phyloP scores from a whole-genome alignment of 1,140 invertebrate genomes.

The Bombus turneri region DNA sequence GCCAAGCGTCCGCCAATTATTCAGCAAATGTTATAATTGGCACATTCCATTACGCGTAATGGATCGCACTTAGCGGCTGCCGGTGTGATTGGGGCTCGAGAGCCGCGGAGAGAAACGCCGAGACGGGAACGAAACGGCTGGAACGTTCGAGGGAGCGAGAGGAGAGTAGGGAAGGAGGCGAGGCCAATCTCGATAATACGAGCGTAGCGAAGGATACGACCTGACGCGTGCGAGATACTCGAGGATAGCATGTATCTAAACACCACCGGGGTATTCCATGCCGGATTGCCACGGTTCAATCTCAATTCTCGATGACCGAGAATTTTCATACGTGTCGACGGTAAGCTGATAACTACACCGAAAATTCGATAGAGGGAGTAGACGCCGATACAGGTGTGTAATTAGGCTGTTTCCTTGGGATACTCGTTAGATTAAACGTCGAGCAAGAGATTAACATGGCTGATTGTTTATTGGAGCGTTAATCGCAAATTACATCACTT shows the following conservation, averaged over 20 bases:
- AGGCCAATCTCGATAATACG: constrained; percentile 76
- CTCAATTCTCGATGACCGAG: background rate
- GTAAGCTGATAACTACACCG: background rate
- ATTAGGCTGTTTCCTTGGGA: background rate
- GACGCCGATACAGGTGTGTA: background rate
- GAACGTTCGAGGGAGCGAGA: background rate
- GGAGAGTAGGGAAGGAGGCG: constrained; percentile 49
- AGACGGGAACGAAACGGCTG: constrained; percentile 22
- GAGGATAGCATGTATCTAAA: constrained; percentile 41
- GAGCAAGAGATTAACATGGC: background rate
- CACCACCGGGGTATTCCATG: background rate
- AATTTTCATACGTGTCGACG: background rate
- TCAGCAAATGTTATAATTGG: constrained; percentile 82
- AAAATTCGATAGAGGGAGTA: too few species aligned
- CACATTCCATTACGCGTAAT: constrained; percentile 82
- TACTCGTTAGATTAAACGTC: background rate
- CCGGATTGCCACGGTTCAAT: constrained; percentile 14
- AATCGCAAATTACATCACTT: background rate
- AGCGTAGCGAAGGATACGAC: constrained; percentile 61
- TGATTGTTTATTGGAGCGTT: background rate
- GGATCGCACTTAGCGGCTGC: constrained; percentile 80
- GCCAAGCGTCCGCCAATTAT: constrained; percentile 78
- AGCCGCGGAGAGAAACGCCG: constrained; percentile 40
- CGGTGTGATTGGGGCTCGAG: constrained; percentile 73
- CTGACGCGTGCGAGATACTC: constrained; percentile 47